Percentiles rank a stretch among this genome's conserved stretches.
These are phyloP conservation scores for Wiebesia pumilae DNA, from an alignment of 1,140 invertebrate species.

Conservation along the genomic window DNA sequence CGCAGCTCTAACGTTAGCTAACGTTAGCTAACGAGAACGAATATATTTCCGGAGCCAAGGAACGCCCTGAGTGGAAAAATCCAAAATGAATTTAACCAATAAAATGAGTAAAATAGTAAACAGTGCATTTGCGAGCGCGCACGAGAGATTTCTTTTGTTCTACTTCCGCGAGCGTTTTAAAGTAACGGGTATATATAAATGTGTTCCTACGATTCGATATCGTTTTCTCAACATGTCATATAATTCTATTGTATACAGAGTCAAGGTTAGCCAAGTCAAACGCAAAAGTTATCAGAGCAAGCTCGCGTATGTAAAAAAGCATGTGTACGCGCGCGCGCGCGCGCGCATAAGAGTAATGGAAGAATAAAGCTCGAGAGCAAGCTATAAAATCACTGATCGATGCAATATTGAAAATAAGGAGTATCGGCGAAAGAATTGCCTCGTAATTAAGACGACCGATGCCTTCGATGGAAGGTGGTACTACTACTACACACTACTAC, in stretches of 20 bases:
- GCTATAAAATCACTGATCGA: neutral
- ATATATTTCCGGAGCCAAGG: too few relatives aligned
- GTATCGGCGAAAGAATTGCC: neutral
- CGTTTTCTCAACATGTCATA: conserved; percentile 15
- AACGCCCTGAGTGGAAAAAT: too few relatives aligned
- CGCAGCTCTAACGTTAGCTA: too few relatives aligned
- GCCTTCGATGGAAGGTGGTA: too few relatives aligned
- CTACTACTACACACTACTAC: too few relatives aligned
- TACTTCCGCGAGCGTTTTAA: neutral
- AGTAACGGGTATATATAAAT: conserved; percentile 6
- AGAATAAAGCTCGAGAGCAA: neutral
- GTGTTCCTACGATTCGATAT: neutral
- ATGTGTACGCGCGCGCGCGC: neutral
- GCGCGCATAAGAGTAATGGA: neutral
- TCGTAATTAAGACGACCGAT: too few relatives aligned
- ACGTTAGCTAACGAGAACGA: too few relatives aligned
- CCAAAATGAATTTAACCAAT: neutral
- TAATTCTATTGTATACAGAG: conserved; percentile 7
- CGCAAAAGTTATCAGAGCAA: neutral
- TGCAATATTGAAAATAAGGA: neutral
- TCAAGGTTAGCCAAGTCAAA: neutral
- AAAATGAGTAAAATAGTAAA: neutral
- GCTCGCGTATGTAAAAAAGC: neutral
- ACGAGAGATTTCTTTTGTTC: neutral
- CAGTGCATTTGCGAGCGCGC: neutral